Evolutionary conservation across 2,888 invertebrate genomes (phyloP), one percentile per base, ranked within the genome.

Genomic region (Agelastica alni): DNA sequence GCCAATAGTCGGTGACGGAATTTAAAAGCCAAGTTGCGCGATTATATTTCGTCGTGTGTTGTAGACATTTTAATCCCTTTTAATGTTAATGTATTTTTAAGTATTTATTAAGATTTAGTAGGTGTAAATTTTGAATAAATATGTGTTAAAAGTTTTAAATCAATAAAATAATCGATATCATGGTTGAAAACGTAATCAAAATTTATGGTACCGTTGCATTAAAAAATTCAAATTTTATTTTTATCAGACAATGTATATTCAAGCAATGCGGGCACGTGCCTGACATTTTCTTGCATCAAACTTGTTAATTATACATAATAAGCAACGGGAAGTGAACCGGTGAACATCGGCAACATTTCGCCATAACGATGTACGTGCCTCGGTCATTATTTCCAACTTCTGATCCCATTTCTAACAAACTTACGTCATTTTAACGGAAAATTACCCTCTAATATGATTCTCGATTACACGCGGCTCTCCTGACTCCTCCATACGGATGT

Each of bases 281-380:
- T 26, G 39, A 18, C 13, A 41, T 31, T 16, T 49, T 43, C 51
- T n/a, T 26, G 18, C 36, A 1, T 9, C 10, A 32, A 51, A 48
- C 37, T 53, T 54, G 54, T 43, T 54, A 49, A 54, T 54, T 54
- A 48, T 54, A 44, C 26, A 44, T 54, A 54, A 58, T 54, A 54
- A 52, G 47, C 13, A 28, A 3, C 37, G 41, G 18, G 31, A 20
- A 31, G 43, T 51, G 51, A 37, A 18, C 37, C 37, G 55, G 57
- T 58, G 46, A 55, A 51, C 32, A 53, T 47, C 28, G 58, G 59
- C 41, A 53, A 51, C 59, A 62, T 53, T 62, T 60, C 49, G 58
- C 31, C 43, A 18, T 60, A 60, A 62, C 59, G 60, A 57, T 32
- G 32, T 58, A 62, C 62, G 62, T 62, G 58, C 51, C 49, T 22